A percentile compares a stretch with the other conserved stretches of the same genome.
Evolutionary conservation across 2,888 invertebrate species (phyloP).

Genomic region (Listrodromus nycthemerus): DNA sequence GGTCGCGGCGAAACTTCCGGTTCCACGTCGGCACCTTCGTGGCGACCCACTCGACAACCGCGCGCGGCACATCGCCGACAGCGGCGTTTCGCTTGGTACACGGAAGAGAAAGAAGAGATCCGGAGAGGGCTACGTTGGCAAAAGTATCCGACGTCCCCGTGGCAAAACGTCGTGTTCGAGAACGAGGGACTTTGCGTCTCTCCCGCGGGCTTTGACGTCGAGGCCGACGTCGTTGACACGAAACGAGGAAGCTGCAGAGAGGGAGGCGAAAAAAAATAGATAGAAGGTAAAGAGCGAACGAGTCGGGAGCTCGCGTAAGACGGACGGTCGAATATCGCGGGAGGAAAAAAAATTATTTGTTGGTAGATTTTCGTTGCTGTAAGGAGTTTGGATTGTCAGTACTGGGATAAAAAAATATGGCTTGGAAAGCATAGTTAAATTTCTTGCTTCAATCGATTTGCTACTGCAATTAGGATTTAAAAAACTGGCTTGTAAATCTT

Average conservation of each 20-base stretch:
- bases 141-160: conserved; percentile 29
- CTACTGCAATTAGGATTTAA: no score
- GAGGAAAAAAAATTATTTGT: no score
- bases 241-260: conserved; percentile 25
- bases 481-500: no score
- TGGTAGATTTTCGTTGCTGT: no score
- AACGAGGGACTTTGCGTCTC: conserved; percentile 32
- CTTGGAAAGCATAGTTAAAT: no score
- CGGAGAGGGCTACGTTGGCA: background rate
- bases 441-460: no score
- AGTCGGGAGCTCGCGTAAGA: conserved; percentile 1
- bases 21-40: conserved; percentile 17
- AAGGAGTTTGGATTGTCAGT: no score
- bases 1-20: background rate
- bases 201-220: conserved; percentile 20
- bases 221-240: conserved; percentile 50
- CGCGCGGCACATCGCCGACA: background rate
- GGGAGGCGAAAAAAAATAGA: background rate
- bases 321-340: background rate
- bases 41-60: conserved; percentile 5
- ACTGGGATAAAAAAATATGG: no score
- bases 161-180: conserved; percentile 42
- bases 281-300: background rate
- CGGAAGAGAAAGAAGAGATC: background rate
- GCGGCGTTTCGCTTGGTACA: background rate